These are phyloP conservation scores for Liposcelis brunnea DNA, from an alignment of 2,888 invertebrate species.

Conservation along the genomic window DNA sequence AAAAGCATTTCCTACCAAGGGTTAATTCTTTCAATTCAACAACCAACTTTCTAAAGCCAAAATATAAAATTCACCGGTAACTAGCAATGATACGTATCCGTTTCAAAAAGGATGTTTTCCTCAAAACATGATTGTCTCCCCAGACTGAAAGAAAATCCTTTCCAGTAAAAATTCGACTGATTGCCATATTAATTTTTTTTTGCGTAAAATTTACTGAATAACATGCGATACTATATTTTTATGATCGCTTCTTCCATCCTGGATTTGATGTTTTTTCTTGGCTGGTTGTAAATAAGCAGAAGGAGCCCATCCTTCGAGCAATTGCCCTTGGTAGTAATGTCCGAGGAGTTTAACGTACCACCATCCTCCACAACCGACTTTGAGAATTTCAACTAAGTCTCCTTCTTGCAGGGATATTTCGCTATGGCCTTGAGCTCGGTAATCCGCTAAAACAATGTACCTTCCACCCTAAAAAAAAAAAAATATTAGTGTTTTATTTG, in stretches of 20 bases:
- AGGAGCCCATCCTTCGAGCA: constrained; percentile 84
- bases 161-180: no score
- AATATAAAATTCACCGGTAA: no score
- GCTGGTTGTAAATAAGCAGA: constrained; percentile 73
- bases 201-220: not conserved
- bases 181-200: no score
- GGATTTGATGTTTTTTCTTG: constrained; percentile 23
- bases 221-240: not conserved
- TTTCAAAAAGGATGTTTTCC: no score
- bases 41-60: no score
- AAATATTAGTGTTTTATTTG: no score
- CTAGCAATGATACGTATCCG: no score
- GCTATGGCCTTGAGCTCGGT: constrained; percentile 76
- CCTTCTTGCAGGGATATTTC: constrained; percentile 85
- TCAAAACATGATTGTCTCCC: no score
- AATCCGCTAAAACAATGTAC: constrained; percentile 81
- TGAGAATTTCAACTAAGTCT: constrained; percentile 73
- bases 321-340: constrained; percentile 28
- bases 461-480: constrained; percentile 45
- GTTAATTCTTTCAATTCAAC: no score
- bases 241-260: not conserved
- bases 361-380: constrained; percentile 91
- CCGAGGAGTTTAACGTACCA: constrained; percentile 82
- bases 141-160: no score
- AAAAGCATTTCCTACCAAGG: no score